Percentiles rank a stretch among this genome's conserved stretches.
phyloP scores from a whole-genome alignment of 2,797 vertebrate genomes.

The Microctenopoma lineatum region DNA sequence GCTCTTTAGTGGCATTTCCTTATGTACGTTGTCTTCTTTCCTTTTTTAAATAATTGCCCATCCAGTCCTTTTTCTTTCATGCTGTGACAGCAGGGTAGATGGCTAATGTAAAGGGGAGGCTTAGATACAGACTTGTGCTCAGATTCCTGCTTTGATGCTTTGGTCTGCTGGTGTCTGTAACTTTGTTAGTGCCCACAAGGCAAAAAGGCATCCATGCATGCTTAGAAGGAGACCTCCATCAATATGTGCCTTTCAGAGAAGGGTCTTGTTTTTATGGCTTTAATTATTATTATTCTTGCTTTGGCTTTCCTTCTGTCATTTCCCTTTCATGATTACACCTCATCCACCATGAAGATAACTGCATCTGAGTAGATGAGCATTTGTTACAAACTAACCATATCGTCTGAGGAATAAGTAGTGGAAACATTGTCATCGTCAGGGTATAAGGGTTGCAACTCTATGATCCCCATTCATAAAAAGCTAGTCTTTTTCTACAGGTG shows the following conservation, averaged over 20 bases:
- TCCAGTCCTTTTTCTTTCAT: constrained; percentile 17
- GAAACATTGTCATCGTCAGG: constrained; percentile 22
- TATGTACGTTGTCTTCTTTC: constrained; percentile 27
- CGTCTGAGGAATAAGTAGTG: constrained; percentile 23
- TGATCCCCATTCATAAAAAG: constrained; percentile 45
- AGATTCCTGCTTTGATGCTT: constrained; percentile 35
- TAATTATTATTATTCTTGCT: constrained; percentile 42
- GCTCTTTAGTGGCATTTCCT: constrained; percentile 30
- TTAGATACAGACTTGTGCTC: constrained; percentile 25
- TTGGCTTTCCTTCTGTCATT: constrained; percentile 29
- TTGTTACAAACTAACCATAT: constrained; percentile 52
- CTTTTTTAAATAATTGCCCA: constrained; percentile 18
- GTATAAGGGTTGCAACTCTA: constrained; percentile 30
- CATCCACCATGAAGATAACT: constrained; percentile 39
- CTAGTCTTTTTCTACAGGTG: constrained; percentile 39
- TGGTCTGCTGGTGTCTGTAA: constrained; percentile 47
- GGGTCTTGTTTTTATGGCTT: constrained; percentile 46
- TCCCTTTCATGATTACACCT: constrained; percentile 39
- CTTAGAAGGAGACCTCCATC: constrained; percentile 22
- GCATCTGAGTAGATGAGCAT: constrained; percentile 39
- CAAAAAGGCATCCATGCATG: constrained; percentile 33
- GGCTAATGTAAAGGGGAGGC: constrained; percentile 16
- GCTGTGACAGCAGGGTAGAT: constrained; percentile 28
- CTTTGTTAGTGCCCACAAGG: constrained; percentile 10
- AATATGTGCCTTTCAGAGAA: neutral